Percentiles rank a stretch among this genome's conserved stretches.
These are phyloP conservation scores for Drosophila pseudoobscura DNA, from an alignment of 1,140 invertebrate species.

Conservation along the genomic window DNA sequence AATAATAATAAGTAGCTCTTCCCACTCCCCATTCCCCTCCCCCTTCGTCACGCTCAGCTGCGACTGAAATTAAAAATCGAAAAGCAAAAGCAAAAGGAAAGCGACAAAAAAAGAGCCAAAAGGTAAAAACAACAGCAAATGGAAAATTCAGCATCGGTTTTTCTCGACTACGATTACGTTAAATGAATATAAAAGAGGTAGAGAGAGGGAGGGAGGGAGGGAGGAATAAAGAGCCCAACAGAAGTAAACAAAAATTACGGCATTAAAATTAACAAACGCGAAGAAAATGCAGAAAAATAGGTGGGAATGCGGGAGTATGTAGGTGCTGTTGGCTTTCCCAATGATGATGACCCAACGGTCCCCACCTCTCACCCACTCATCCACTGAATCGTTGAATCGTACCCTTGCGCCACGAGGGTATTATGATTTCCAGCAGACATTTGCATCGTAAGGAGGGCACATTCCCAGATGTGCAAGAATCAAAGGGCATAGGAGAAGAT, in stretches of 20 bases:
- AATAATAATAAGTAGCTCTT: conserved; percentile 6
- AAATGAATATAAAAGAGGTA: conserved; percentile 23
- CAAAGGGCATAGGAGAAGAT: no score
- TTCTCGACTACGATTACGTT: conserved; percentile 41
- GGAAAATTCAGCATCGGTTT: conserved; percentile 33
- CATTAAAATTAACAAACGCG: conserved; percentile 59
- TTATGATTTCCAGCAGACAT: no score
- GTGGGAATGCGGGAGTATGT: neutral
- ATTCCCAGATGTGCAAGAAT: no score
- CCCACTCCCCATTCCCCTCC: neutral
- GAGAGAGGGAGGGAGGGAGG: neutral
- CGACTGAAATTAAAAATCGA: conserved; percentile 55
- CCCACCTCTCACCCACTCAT: conserved; percentile 1
- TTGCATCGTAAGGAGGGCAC: no score
- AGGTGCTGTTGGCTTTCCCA: conserved; percentile 40
- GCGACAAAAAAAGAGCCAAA: conserved; percentile 12
- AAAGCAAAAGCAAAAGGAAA: conserved; percentile 33
- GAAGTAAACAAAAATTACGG: conserved; percentile 44
- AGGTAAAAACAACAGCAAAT: conserved; percentile 15
- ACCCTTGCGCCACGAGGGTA: no score
- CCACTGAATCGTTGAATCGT: conserved; percentile 3
- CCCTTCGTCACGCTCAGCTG: conserved; percentile 20
- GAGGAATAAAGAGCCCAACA: neutral
- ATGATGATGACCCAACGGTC: conserved; percentile 26
- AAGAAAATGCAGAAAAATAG: conserved; percentile 17